A percentile compares a stretch with the other conserved stretches of the same genome.
Evolutionary conservation across 1,140 invertebrate species (phyloP).

Genomic region (Lordiphosa mommai): DNA sequence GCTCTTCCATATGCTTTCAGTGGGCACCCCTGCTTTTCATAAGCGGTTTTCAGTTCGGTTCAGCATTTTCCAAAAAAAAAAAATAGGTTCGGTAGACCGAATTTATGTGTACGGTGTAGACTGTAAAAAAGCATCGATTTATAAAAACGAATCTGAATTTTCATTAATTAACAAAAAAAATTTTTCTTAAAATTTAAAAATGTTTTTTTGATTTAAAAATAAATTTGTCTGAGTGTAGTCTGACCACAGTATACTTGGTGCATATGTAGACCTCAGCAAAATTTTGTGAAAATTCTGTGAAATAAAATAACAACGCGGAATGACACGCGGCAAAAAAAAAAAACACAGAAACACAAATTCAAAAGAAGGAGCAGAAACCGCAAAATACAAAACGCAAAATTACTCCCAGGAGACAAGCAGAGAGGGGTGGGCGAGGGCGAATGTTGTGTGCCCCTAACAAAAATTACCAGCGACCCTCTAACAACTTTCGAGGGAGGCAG

Average conservation of each 20-base stretch:
- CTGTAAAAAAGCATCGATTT: too few relatives aligned
- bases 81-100: too few relatives aligned
- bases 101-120: too few relatives aligned
- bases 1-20: too few relatives aligned
- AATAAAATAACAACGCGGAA: conserved; percentile 40
- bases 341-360: conserved; percentile 16
- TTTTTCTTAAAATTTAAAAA: too few relatives aligned
- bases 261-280: conserved; percentile 33
- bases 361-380: conserved; percentile 47
- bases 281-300: conserved; percentile 46
- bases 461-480: conserved; percentile 25
- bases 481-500: neutral
- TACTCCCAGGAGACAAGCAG: conserved; percentile 55
- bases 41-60: too few relatives aligned
- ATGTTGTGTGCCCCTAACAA: conserved; percentile 11
- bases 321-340: conserved; percentile 36
- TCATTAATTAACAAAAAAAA: too few relatives aligned
- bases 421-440: neutral
- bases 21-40: too few relatives aligned
- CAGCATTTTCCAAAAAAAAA: too few relatives aligned
- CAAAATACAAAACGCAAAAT: conserved; percentile 75
- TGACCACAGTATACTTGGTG: neutral
- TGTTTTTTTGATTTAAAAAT: too few relatives aligned
- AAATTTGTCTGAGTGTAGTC: neutral
- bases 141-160: too few relatives aligned